Base-by-base conservation (phyloP, 2,113 vertebrate genomes). In the Aegithalos caudatus region DNA sequence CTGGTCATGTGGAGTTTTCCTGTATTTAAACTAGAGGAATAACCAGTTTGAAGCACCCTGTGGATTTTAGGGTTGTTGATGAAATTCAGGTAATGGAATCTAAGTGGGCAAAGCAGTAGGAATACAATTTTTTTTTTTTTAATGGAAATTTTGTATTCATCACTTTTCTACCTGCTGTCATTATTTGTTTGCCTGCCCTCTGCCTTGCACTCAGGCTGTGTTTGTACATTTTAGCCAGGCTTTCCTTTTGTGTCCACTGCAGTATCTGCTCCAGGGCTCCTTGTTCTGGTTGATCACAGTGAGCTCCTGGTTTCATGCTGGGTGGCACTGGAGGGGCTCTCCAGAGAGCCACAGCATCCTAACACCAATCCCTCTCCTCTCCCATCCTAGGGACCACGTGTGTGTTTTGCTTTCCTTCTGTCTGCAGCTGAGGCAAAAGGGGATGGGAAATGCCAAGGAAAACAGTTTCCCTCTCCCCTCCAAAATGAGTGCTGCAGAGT, bases 391-490 rank as follows among this genome's bases (percentile, higher is more conserved):
- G 93, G 84, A 65, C 82, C 29, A 92, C 23, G 18, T 76, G 82
- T 77, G 53, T 62, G 77, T 88, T 95, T 88, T 96, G 42, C 81
- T 94, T 95, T 90, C 91, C 79, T 94, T 78, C 84, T 81, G 78
- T 82, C 85, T 96, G 91, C 74, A 94, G 70, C 77, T 85, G 87
- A 97, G 80, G 91, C 64, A 48, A 42, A 92, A 86, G 47, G 14
- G 42, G 65, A 56, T 91, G 90, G 78, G 86, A 96, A 94, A 95
- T 53, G 71, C 72, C 84, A 92, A 94, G 56, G 71, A 97, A 93
- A 95, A 33, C 69, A 85, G 54, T 86, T 92, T 47, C 14, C 40
- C n/a, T 38, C 53, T 89, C 29, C 61, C 67, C 65, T 89, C 82
- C 62, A 84, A 80, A 72, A 47, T 0, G 15, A 91, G 84, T 91